Conservation (phyloP, 2,113 vertebrate genomes). For the Chascanopsetta lugubris region DNA sequence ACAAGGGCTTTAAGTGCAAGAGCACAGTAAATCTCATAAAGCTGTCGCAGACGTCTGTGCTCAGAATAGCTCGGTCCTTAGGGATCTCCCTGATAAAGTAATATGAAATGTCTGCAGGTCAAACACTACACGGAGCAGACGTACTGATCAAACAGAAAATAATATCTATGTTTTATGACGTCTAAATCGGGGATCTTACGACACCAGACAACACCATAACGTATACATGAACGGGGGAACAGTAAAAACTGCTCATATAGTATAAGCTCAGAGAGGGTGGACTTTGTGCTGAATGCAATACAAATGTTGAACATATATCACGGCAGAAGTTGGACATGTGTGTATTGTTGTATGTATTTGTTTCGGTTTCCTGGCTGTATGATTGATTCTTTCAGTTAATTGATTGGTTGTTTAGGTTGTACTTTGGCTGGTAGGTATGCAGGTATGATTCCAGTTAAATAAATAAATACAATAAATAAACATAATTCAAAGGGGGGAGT, state of each 20-base stretch:
- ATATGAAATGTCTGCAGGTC: not conserved
- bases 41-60: conserved; percentile 24
- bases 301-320: too few relatives aligned
- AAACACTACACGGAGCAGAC: not conserved
- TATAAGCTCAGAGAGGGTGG: not conserved
- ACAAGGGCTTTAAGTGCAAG: conserved; percentile 7
- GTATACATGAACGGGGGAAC: not conserved
- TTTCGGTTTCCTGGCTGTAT: too few relatives aligned
- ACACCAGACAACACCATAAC: too few relatives aligned
- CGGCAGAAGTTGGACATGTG: too few relatives aligned
- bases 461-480: too few relatives aligned
- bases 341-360: too few relatives aligned
- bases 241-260: not conserved
- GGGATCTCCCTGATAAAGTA: not conserved
- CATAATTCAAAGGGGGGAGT: conserved; percentile 21
- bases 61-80: not conserved
- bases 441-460: too few relatives aligned
- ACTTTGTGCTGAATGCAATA: not conserved
- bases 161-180: not conserved
- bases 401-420: too few relatives aligned
- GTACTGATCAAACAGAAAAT: not conserved
- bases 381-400: too few relatives aligned
- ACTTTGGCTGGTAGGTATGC: too few relatives aligned
- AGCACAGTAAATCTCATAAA: conserved; percentile 12
- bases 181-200: not conserved